A percentile compares a stretch with the other conserved stretches of the same genome.
phyloP scores from a whole-genome alignment of 2,113 vertebrate species.

The Phodopus roborovskii region DNA sequence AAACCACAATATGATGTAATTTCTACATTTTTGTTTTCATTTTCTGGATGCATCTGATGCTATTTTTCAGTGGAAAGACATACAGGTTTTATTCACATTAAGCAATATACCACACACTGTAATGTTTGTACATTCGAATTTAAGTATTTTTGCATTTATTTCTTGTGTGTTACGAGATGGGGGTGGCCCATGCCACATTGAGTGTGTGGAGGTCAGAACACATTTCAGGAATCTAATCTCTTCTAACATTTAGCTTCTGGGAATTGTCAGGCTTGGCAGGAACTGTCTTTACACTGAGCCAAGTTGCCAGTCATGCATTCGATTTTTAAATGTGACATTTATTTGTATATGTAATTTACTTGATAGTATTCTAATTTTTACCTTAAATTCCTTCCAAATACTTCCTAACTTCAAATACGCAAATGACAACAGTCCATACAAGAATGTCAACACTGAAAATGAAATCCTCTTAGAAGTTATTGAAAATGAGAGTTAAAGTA shows the following conservation, averaged over 20 bases:
- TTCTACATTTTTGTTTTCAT: conserved; percentile 57
- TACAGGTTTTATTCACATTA: conserved; percentile 20
- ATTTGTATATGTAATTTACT: conserved; percentile 29
- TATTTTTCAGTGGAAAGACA: conserved; percentile 37
- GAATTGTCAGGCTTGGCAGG: not conserved
- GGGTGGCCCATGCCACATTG: not conserved
- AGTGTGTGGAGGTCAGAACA: not conserved
- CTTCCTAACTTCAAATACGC: conserved; percentile 41
- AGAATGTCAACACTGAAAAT: conserved; percentile 30
- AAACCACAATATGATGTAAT: conserved; percentile 23
- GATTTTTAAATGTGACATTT: conserved; percentile 23
- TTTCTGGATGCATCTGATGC: conserved; percentile 49
- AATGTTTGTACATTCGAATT: not conserved
- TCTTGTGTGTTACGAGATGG: not conserved
- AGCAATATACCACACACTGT: not conserved
- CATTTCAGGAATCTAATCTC: not conserved
- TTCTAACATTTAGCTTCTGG: not conserved
- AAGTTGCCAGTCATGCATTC: not conserved
- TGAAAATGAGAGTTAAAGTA: conserved; percentile 33
- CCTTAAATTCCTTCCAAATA: conserved; percentile 23
- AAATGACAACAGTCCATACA: not conserved
- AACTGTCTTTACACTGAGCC: not conserved
- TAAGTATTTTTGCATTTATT: not conserved
- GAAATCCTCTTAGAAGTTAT: conserved; percentile 37
- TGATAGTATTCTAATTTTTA: conserved; percentile 15